Conservation (phyloP, 2,888 invertebrate species). For the Lasioglossum pauxillum region DNA sequence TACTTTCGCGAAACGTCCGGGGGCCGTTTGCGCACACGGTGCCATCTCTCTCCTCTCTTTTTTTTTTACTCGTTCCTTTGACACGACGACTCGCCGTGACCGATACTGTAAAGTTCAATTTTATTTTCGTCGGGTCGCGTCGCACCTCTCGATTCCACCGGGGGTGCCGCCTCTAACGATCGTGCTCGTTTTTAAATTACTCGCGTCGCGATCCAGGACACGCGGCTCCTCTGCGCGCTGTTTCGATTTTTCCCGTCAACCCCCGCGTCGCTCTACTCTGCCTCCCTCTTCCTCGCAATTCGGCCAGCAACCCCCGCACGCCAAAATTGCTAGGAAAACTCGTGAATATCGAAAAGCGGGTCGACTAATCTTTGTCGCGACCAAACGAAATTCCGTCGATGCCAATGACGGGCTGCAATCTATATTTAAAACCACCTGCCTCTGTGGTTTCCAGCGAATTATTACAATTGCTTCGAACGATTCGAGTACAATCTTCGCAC, state of each 20-base stretch:
- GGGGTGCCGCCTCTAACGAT: slow-evolving; percentile 35
- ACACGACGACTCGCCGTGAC: slow-evolving; percentile 31
- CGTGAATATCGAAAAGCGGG: neutral
- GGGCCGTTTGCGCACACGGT: neutral
- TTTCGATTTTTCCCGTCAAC: slow-evolving; percentile 7
- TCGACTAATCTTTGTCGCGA: neutral
- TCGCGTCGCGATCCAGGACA: slow-evolving; percentile 50
- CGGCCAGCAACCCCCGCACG: neutral
- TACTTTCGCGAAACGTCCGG: slow-evolving; percentile 27
- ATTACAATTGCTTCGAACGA: too few relatives aligned
- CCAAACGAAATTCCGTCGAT: neutral
- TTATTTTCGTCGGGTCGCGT: slow-evolving; percentile 45
- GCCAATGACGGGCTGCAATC: neutral
- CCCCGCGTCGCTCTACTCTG: too few relatives aligned
- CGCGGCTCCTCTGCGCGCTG: slow-evolving; percentile 21
- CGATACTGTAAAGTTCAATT: slow-evolving; percentile 51
- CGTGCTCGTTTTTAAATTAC: slow-evolving; percentile 46
- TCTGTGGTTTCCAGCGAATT: too few relatives aligned
- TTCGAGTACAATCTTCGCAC: too few relatives aligned
- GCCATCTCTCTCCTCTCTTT: neutral
- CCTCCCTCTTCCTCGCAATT: too few relatives aligned
- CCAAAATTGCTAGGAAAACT: slow-evolving; percentile 17
- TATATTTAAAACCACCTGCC: too few relatives aligned
- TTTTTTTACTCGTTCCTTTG: slow-evolving; percentile 10
- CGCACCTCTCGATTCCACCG: slow-evolving; percentile 30